Evolutionary conservation across 2,113 vertebrate species (phyloP).

Genomic region (Salvelinus alpinus): DNA sequence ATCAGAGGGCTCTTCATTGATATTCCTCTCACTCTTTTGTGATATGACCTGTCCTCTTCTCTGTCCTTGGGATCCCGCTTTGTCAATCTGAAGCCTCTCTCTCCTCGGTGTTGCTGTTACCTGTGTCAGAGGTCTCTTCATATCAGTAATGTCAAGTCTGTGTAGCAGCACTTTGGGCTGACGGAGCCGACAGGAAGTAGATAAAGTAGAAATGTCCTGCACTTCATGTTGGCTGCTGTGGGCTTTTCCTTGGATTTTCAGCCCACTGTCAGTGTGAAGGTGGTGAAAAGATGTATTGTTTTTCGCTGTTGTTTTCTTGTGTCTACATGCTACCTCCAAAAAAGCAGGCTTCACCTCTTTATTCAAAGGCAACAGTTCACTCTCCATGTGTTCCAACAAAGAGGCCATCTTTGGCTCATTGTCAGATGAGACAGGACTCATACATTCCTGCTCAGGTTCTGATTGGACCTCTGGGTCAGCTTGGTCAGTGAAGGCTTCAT

Average conservation of each 20-base stretch:
- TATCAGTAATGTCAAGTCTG: neutral
- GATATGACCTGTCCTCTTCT: no score
- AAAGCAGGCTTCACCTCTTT: neutral
- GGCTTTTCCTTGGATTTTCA: neutral
- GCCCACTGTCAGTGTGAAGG: neutral
- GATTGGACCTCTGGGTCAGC: conserved; percentile 2
- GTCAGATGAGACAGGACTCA: neutral
- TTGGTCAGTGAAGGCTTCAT: neutral
- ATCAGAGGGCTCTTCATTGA: no score
- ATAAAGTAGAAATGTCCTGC: neutral
- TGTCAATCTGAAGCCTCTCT: no score
- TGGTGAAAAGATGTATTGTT: neutral
- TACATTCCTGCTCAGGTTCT: neutral
- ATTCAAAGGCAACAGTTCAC: neutral
- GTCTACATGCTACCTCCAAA: neutral
- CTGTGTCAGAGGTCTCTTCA: neutral
- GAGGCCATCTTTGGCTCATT: neutral
- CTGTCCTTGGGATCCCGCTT: no score
- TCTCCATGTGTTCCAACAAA: neutral
- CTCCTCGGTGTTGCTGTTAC: no score
- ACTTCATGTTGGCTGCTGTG: neutral
- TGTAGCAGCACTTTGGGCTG: neutral
- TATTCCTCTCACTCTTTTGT: no score
- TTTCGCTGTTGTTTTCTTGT: neutral
- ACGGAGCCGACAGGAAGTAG: neutral